Evolutionary conservation across 2,113 vertebrate species (phyloP).

Genomic region (Holacanthus passer): DNA sequence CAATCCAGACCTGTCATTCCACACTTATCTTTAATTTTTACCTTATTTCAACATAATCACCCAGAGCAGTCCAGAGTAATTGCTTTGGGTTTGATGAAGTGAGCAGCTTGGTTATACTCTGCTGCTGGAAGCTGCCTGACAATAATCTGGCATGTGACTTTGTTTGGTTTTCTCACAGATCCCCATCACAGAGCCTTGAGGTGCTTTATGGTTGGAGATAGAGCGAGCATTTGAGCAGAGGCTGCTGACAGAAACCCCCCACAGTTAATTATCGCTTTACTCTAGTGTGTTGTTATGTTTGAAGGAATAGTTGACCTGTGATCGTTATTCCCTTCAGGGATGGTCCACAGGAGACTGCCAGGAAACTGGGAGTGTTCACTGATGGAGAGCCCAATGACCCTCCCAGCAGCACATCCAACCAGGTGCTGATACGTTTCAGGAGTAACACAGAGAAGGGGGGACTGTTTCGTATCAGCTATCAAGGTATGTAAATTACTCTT

Average conservation of each 20-base stretch:
- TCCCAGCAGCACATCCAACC: constrained; percentile 93
- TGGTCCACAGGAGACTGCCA: constrained; percentile 91
- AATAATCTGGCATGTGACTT: constrained; percentile 42
- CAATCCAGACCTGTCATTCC: constrained; percentile 67
- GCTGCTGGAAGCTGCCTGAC: constrained; percentile 42
- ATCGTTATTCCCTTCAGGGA: constrained; percentile 85
- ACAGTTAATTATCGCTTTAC: background rate
- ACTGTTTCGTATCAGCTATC: constrained; percentile 91
- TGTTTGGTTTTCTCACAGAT: constrained; percentile 39
- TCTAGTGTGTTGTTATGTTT: constrained; percentile 14
- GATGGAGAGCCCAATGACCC: constrained; percentile 90
- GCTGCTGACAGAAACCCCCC: constrained; percentile 3
- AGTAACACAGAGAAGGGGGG: constrained; percentile 91
- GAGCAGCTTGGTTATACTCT: constrained; percentile 48
- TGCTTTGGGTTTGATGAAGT: constrained; percentile 48
- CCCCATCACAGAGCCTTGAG: background rate
- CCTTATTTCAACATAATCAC: constrained; percentile 68
- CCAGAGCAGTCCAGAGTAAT: constrained; percentile 48
- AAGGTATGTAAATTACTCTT: constrained; percentile 81
- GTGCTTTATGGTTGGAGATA: constrained; percentile 9
- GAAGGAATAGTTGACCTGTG: constrained; percentile 17
- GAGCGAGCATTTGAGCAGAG: constrained; percentile 1
- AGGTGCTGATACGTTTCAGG: constrained; percentile 94
- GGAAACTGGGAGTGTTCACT: constrained; percentile 94
- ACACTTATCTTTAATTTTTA: constrained; percentile 62